Evolutionary conservation across 1,140 invertebrate genomes (phyloP).

Genomic region (Melitaea cinxia): DNA sequence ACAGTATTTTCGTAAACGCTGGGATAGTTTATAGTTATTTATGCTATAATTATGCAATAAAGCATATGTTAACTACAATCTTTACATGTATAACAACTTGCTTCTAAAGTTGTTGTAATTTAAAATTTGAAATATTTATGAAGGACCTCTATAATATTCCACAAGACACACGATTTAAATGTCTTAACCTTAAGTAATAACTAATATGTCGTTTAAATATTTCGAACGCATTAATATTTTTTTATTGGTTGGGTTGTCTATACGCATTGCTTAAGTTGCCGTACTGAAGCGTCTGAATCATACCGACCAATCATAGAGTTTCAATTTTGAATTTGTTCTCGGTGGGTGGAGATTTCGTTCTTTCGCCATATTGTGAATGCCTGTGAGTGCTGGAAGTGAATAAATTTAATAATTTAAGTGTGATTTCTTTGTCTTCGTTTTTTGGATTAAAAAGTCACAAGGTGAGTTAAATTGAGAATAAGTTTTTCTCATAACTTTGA

Average conservation of each 20-base stretch:
- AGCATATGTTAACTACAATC: too few species aligned
- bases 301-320: conserved; percentile 64
- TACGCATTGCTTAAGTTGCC: conserved; percentile 39
- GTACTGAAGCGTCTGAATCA: conserved; percentile 64
- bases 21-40: too few species aligned
- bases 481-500: conserved; percentile 66
- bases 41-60: too few species aligned
- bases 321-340: conserved; percentile 75
- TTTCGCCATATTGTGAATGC: conserved; percentile 78
- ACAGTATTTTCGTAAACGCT: too few species aligned
- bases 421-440: conserved; percentile 68
- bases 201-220: too few species aligned
- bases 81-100: too few species aligned
- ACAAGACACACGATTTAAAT: too few species aligned
- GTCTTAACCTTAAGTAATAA: too few species aligned
- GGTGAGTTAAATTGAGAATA: conserved; percentile 63
- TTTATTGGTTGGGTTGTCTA: conserved; percentile 11
- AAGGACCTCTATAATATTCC: too few species aligned
- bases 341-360: conserved; percentile 73
- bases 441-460: conserved; percentile 67
- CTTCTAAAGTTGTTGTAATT: too few species aligned
- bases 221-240: conserved; percentile 13
- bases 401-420: conserved; percentile 66
- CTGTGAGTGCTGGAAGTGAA: conserved; percentile 76
- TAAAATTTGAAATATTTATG: too few species aligned